phyloP scores from a whole-genome alignment of 2,888 invertebrate species.

The Conistra vaccinii region DNA sequence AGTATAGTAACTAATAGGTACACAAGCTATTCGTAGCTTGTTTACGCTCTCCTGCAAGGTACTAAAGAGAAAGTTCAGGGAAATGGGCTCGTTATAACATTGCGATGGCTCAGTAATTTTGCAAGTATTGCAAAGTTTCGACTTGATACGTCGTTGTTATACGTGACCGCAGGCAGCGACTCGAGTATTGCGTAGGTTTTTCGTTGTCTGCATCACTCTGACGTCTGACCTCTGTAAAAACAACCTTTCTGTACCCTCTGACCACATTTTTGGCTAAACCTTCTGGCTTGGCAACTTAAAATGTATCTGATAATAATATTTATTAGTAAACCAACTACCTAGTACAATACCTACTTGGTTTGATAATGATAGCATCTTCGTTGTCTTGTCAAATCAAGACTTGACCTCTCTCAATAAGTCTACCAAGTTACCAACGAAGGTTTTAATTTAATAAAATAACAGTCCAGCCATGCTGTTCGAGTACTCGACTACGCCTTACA shows the following conservation, averaged over 20 bases:
- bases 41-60: conserved; percentile 31
- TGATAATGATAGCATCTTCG: not conserved
- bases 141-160: conserved; percentile 31
- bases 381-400: not conserved
- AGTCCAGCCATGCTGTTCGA: not conserved
- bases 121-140: conserved; percentile 37
- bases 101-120: conserved; percentile 40
- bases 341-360: not conserved
- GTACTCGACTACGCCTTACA: conserved; percentile 15
- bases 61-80: conserved; percentile 51
- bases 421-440: no score
- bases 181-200: conserved; percentile 31
- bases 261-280: not conserved
- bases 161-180: conserved; percentile 36
- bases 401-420: not conserved
- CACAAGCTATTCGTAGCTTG: conserved; percentile 6
- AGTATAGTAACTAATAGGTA: not conserved
- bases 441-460: not conserved
- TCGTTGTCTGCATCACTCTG: conserved; percentile 9
- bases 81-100: conserved; percentile 38
- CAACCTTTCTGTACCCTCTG: not conserved
- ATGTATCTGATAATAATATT: no score
- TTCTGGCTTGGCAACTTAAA: not conserved
- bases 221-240: not conserved
- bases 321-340: not conserved